Base-by-base conservation (phyloP, 2,113 vertebrate species). In the Anser brachyrhynchus region DNA sequence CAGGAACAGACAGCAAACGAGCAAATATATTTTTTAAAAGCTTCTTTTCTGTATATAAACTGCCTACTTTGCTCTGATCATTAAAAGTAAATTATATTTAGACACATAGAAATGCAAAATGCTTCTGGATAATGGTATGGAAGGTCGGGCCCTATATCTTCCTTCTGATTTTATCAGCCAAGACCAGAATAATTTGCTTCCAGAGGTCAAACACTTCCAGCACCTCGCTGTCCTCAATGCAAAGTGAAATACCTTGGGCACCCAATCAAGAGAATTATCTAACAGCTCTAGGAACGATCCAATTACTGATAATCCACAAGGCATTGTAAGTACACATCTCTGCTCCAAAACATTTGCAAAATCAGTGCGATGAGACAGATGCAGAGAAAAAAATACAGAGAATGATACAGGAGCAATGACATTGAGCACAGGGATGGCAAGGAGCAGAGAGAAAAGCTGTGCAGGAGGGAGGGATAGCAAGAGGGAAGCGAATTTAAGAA, bases 151-250 rank as follows among this genome's bases (percentile, higher is more conserved):
- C 8, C 11, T 86, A 37, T 62, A 62, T 66, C 83, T 86, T 64
- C 18, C 29, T 82, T 84, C 18, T 89, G 43, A 81, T 91, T 75
- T 92, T 84, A 86, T 33, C 61, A 92, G 19, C 28, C 46, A 87
- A 64, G 28, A 75, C 20, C 35, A 90, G 31, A 71, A 9, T 9
- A 6, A 67, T 70, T 59, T 84, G 15, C 20, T 92, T 61, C 57
- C 22, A 55, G 19, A 4, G 20, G 7, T 52, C 43, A 78, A 61
- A 31, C 13, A 22, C 35, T 87, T 81, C 21, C 19, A 91, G 80
- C 25, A 72, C 35, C 72, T 92, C 66, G 67, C 20, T 0, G 0
- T 37, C 23, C 23, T 37, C 39, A 52, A 1, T 3, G 5, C 29
- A 91, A 87, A 81, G 6, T 76, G 82, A 73, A 85, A 61, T 33